These are phyloP conservation scores for Drosophila vallismaia DNA, from an alignment of 2,888 invertebrate genomes.

Conservation along the genomic window DNA sequence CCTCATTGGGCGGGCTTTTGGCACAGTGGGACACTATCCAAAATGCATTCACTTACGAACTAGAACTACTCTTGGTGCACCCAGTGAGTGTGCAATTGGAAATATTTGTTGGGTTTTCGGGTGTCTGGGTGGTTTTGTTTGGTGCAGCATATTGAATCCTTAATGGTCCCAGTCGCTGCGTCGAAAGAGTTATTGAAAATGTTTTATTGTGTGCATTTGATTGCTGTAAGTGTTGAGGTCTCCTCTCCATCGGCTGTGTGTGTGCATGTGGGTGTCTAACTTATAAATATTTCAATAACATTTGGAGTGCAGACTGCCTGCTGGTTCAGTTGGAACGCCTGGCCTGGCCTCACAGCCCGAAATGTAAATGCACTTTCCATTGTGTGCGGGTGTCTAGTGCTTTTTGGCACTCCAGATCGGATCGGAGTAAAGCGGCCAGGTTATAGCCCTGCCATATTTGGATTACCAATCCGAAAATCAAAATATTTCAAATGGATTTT, in stretches of 20 bases:
- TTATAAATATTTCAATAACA: constrained; percentile 80
- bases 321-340: constrained; percentile 36
- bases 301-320: constrained; percentile 61
- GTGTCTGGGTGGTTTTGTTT: constrained; percentile 18
- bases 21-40: constrained; percentile 72
- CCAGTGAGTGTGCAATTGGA: constrained; percentile 52
- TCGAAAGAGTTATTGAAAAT: constrained; percentile 79
- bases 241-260: constrained; percentile 27
- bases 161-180: constrained; percentile 64
- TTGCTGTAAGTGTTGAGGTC: constrained; percentile 74
- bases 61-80: constrained; percentile 33
- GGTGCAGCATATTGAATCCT: constrained; percentile 41
- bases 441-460: constrained; percentile 63
- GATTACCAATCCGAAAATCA: constrained; percentile 44
- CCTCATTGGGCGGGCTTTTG: constrained; percentile 64
- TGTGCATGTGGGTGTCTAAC: constrained; percentile 64
- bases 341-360: constrained; percentile 1
- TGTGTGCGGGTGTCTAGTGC: constrained; percentile 76
- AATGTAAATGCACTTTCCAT: constrained; percentile 78
- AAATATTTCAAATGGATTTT: constrained; percentile 22
- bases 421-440: constrained; percentile 5
- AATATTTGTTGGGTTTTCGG: constrained; percentile 48
- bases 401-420: constrained; percentile 61
- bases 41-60: constrained; percentile 10
- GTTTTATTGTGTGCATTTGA: constrained; percentile 80